Evolutionary conservation across 2,888 invertebrate species (phyloP).

Genomic region (Strigamia transsilvanica): DNA sequence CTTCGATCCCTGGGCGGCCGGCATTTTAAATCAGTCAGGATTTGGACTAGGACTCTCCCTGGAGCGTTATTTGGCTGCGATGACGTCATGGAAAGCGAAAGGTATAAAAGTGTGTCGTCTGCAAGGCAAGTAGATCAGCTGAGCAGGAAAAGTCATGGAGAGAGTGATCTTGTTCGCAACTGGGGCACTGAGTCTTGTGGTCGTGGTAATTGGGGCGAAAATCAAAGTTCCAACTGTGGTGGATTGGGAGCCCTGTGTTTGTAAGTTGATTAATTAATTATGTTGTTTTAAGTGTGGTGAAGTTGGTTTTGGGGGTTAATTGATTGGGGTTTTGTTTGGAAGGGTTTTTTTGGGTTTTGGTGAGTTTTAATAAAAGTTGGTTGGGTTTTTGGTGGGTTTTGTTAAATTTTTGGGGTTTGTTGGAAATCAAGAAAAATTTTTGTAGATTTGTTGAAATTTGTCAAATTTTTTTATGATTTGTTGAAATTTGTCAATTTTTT

Average conservation of each 20-base stretch:
- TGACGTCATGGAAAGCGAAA: conserved; percentile 4
- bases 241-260: neutral
- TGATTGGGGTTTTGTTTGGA: too few species aligned
- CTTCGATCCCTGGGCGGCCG: neutral
- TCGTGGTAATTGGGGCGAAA: neutral
- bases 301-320: too few species aligned
- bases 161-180: neutral
- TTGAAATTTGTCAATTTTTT: too few species aligned
- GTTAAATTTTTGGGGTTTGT: too few species aligned
- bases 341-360: too few species aligned
- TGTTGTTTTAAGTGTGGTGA: too few species aligned
- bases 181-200: neutral
- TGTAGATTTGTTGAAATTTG: too few species aligned
- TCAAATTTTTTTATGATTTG: too few species aligned
- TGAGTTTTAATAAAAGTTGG: too few species aligned
- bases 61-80: neutral
- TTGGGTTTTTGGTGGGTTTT: too few species aligned
- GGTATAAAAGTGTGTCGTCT: neutral
- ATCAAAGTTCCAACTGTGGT: neutral
- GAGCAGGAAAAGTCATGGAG: neutral
- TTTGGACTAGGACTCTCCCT: conserved; percentile 5
- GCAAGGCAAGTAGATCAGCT: neutral
- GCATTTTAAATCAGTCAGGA: neutral
- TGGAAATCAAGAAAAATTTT: too few species aligned
- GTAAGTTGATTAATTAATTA: neutral